Evolutionary conservation across 2,888 invertebrate species (phyloP), one percentile per base, ranked within the genome.

Genomic region (Biston stratarius): DNA sequence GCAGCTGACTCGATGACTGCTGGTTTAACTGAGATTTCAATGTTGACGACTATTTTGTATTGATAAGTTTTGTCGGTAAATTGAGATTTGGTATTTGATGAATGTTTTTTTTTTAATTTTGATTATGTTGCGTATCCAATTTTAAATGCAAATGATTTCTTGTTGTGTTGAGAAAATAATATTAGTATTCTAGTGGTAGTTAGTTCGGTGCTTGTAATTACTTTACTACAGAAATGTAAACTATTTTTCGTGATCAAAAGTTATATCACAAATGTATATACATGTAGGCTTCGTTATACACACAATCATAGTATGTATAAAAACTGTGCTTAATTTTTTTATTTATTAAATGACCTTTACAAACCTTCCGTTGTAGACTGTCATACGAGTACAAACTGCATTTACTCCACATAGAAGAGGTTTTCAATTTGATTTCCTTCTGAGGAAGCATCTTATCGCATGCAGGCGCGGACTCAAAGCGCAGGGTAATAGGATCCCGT

Each of bases 401-500:
- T 47, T 47, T 8, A 15, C n/a, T 36, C 15, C 15, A 0, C 6
- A 24, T 15, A 15, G 5, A 12, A 9, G 33, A 56, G 36, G 24
- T 6, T 40, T 38, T 59, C 58, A 59, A 59, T 48, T 48, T 12
- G 38, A 40, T 40, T 59, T 38, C 38, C 10, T 48, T 34, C 45
- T 42, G 49, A 0, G 42, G 40, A 6, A 15, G 42, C 51, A 59
- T 53, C 47, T 53, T 33, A 40, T 38, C 40, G 38, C 14, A 34
- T 33, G 48, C 48, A 24, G 38, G 38, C 45, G 49, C 48, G 40
- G 58, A 38, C 60, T 60, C 55, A 51, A 56, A 44, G 61, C 51
- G 14, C 51, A 33, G 24, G 64, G 53, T 59, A 59, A 53, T 65
- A 12, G 61, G 56, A 51, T 48, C 49, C 59, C 38, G 44, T 6